Base-by-base conservation (phyloP, 2,113 vertebrate species). In the Anser brachyrhynchus region DNA sequence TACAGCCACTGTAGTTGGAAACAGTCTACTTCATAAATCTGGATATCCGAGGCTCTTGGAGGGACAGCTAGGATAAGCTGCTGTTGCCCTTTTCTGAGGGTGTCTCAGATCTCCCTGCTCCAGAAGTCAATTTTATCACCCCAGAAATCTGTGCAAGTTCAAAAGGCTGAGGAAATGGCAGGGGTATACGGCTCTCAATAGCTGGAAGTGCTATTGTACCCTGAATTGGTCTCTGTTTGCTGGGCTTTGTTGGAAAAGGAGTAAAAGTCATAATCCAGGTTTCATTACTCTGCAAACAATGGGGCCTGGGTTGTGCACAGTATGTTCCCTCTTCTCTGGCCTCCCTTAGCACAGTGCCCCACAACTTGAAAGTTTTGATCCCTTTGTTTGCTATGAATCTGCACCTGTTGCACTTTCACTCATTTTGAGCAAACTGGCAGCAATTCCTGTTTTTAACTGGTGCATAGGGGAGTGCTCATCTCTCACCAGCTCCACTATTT, bases 191-290 rank as follows among this genome's bases (percentile, higher is more conserved):
- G 43, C 37, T 95, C 78, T 84, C 84, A 89, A 72, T 75, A 88
- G 81, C 87, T 91, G 78, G 66, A 94, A 95, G 26, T 84, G 69
- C 72, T 90, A 25, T 55, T 72, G 61, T 91, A 51, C 39, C 35
- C 78, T 80, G 71, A 91, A 52, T 13, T 91, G 64, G 37, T 64
- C 58, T 74, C 14, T 59, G 62, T 72, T 67, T 9, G 23, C 76
- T 90, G 51, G 31, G 33, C 93, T 96, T 89, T 84, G 79, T 17
- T 66, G 69, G 87, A 96, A 95, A 97, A 74, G 41, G 84, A 92
- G 70, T 72, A 93, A 94, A 95, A 96, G 81, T 86, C 35, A 51
- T 49, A 89, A 87, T 41, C 37, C 33, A 55, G 58, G 75, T 75
- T 92, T 94, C 66, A 39, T 78, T 87, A 43, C 81, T 66, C 37